Evolutionary conservation across 2,888 invertebrate species (phyloP), one percentile per base, ranked within the genome.

Genomic region (Petrophora chlorosata): DNA sequence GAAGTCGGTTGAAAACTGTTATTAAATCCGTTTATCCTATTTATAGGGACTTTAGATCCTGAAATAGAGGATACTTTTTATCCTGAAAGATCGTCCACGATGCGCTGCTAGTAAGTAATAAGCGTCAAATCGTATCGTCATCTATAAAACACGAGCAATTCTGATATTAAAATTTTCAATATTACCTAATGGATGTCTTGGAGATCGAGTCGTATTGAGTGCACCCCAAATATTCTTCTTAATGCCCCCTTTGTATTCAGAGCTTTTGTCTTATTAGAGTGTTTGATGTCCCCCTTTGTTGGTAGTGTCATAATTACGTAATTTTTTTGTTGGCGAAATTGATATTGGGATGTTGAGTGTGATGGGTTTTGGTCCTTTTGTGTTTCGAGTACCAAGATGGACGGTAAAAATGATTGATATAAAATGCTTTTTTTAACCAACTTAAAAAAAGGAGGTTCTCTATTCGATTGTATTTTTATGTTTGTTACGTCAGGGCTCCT

Each of bases 101-200:
- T n/a, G n/a, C n/a, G n/a, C n/a, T n/a, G n/a, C n/a, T n/a, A n/a
- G n/a, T n/a, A n/a, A n/a, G n/a, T n/a, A n/a, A n/a, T n/a, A n/a
- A n/a, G n/a, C n/a, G n/a, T n/a, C n/a, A n/a, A 19, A 13, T 69
- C 65, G 70, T 61, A 8, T 67, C 72, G 75, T 49, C 3, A n/a
- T 17, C 3, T 46, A 39, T 65, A 71, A 79, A 73, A 40, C 33
- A 25, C 63, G 67, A 54, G 82, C 87, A 86, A 89, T 90, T 85
- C 84, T 83, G 84, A 90, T 91, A 91, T 91, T 91, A 89, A 89
- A 90, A 91, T 88, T 85, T 90, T 87, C 90, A 90, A 91, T 91
- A 90, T 85, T 88, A 85, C 80, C 90, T 90, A 91, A 91, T 91
- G 90, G 90, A 90, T 85, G 80, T 82, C 83, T 77, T 78, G 60